Conservation (phyloP, 2,113 vertebrate genomes). For the Alouatta palliata region DNA sequence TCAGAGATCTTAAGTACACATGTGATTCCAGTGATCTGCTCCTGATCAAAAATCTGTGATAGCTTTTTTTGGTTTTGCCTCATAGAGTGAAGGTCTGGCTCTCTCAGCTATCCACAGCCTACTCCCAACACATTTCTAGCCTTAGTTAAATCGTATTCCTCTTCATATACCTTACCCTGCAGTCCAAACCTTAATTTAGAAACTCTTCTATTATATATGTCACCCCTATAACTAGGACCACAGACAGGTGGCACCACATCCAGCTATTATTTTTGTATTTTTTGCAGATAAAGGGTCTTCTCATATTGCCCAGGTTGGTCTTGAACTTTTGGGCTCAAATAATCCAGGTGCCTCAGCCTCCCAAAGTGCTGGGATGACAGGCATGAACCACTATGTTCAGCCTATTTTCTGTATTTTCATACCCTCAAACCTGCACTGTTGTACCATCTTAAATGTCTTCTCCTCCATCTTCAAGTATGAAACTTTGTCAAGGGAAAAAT, state of each 20-base stretch:
- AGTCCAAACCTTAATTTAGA: background rate
- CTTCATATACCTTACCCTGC: background rate
- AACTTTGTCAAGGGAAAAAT: background rate
- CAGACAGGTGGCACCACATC: too few species aligned
- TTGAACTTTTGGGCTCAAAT: too few species aligned
- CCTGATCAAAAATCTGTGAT: background rate
- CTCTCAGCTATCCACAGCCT: background rate
- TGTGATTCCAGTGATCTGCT: background rate
- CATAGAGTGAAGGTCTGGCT: background rate
- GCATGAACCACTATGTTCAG: too few species aligned
- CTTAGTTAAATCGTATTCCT: background rate
- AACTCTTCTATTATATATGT: background rate
- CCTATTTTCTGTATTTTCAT: background rate
- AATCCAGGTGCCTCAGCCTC: too few species aligned
- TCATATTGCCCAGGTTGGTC: too few species aligned
- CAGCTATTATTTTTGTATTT: too few species aligned
- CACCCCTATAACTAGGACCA: too few species aligned
- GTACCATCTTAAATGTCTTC: background rate
- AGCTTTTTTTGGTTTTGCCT: background rate
- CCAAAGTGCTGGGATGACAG: too few species aligned
- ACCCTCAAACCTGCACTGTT: background rate
- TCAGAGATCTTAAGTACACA: background rate
- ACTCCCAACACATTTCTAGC: background rate
- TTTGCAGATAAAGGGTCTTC: too few species aligned
- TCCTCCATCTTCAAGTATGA: background rate